These are phyloP conservation scores for Hippocampus abdominalis DNA, from an alignment of 2,113 vertebrate species.

Conservation along the genomic window DNA sequence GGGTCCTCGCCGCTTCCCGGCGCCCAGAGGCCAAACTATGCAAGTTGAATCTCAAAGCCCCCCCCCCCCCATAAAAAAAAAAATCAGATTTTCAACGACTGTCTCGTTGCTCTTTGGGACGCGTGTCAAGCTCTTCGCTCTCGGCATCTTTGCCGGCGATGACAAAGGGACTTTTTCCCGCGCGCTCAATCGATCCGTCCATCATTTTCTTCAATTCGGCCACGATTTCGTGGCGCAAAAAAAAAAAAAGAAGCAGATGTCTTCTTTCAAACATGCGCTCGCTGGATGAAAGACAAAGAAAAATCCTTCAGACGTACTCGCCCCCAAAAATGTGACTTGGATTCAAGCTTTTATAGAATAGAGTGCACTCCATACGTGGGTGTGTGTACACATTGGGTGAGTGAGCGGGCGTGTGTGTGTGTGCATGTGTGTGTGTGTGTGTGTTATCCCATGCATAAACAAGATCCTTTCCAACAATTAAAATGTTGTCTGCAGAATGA, in stretches of 20 bases:
- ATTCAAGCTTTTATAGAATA: background rate
- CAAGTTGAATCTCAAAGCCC: slow-evolving; percentile 57
- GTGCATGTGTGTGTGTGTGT: background rate
- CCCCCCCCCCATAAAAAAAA: slow-evolving; percentile 52
- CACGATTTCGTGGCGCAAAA: too few relatives aligned
- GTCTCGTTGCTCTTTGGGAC: background rate
- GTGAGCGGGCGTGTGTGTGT: background rate
- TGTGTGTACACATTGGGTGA: background rate
- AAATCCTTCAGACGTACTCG: too few relatives aligned
- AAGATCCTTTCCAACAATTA: too few relatives aligned
- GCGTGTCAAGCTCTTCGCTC: slow-evolving; percentile 58
- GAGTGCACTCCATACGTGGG: background rate
- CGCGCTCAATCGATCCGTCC: too few relatives aligned
- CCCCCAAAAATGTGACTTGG: background rate
- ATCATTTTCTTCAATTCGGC: too few relatives aligned
- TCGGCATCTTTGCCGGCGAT: slow-evolving; percentile 59
- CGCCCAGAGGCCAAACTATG: slow-evolving; percentile 70
- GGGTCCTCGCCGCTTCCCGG: slow-evolving; percentile 15
- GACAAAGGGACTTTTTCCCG: too few relatives aligned
- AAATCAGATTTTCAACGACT: slow-evolving; percentile 6
- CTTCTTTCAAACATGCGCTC: too few relatives aligned
- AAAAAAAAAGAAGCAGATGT: too few relatives aligned
- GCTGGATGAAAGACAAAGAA: too few relatives aligned
- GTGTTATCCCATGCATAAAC: background rate
- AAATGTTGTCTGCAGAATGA: too few relatives aligned